Evolutionary conservation across 2,113 vertebrate genomes (phyloP), one percentile per base, ranked within the genome.

Genomic region (Tachysurus fulvidraco): DNA sequence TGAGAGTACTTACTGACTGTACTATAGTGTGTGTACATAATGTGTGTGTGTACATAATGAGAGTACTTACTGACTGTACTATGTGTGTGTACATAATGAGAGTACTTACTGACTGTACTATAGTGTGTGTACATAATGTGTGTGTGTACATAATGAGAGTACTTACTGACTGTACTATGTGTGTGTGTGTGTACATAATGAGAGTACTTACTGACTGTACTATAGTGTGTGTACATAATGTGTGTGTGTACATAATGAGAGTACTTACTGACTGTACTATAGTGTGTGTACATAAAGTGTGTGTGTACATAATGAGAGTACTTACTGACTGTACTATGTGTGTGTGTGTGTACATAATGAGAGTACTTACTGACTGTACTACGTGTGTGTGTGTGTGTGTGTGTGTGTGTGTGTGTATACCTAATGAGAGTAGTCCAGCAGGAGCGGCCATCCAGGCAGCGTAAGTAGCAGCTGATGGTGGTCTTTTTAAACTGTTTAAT

Each of bases 381-480:
- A 17, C 30, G 64, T 25, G 60, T 30, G 64, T 30, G n/a, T 30
- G 30, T 36, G 30, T 19, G 30, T 19, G 30, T n/a, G 25, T 59
- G 74, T 60, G 71, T 14, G 64, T 21, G 50, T 79, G 84, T 54
- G 67, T n/a, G 74, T 12, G 36, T 17, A 16, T 94, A 97, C 98
- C 98, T 99, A 97, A 99, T 99, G 93, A 99, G 97, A 3, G 98
- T 99, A 73, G 98, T 99, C 98, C 98, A 99, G 94, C 98, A 99
- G 89, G 98, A 99, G 74, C 98, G 97, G 8, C 98, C 98, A 10
- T 99, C 98, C 95, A 99, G 95, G 92, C 98, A 99, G 92, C 98
- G 97, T 90, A 99, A 95, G 91, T 99, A 99, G 93, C 98, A 99
- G 95, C 96, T 99, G 93, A 99, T 99, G 89, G 98, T 99, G 84